Evolutionary conservation across 2,888 invertebrate species (phyloP).

Genomic region (Plagodis dolabraria): DNA sequence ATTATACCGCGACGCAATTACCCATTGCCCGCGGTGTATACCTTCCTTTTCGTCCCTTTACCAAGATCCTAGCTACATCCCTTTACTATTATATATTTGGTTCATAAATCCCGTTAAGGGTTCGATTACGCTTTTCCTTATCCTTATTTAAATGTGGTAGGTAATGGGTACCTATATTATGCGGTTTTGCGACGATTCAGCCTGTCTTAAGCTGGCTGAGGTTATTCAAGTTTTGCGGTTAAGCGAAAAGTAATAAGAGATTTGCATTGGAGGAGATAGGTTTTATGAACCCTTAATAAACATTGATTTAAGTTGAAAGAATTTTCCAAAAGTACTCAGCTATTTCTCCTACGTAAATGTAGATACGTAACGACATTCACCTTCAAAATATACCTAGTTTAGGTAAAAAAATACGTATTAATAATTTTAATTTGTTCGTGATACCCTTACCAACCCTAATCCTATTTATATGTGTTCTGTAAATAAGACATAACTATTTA

Average conservation of each 20-base stretch:
- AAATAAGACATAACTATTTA: too few species aligned
- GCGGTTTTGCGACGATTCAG: constrained; percentile 40
- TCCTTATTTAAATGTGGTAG: constrained; percentile 62
- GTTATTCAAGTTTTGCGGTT: constrained; percentile 7
- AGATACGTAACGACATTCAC: too few species aligned
- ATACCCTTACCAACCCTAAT: too few species aligned
- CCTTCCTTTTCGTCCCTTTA: not conserved
- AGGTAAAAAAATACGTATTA: too few species aligned
- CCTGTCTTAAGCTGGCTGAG: constrained; percentile 36
- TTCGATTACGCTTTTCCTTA: constrained; percentile 61
- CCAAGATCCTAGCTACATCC: constrained; percentile 16
- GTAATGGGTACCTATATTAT: constrained; percentile 46
- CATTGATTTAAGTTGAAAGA: too few species aligned
- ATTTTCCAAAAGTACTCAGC: too few species aligned
- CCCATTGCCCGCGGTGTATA: not conserved
- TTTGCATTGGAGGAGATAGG: not conserved
- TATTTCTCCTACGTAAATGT: too few species aligned
- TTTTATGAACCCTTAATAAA: not conserved
- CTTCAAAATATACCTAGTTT: too few species aligned
- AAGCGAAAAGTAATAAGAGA: constrained; percentile 6
- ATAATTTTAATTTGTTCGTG: too few species aligned
- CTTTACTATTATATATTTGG: constrained; percentile 58
- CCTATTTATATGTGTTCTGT: too few species aligned
- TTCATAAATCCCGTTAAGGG: constrained; percentile 65
- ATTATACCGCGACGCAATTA: too few species aligned